Base-by-base conservation (phyloP, 2,888 invertebrate genomes). In the Hydraecia micacea region DNA sequence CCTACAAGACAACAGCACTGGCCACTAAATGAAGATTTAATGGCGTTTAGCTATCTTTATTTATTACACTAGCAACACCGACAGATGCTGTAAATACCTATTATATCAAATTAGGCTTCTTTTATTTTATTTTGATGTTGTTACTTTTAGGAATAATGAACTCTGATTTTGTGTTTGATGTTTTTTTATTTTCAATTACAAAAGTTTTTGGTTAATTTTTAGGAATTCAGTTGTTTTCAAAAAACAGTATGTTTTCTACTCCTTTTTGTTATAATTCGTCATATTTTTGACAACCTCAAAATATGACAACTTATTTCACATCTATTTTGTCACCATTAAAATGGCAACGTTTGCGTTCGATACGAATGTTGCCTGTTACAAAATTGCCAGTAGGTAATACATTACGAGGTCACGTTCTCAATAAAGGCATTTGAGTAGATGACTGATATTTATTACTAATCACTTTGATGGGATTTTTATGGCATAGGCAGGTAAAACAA, bases 1-100 rank as follows among this genome's bases (percentile, higher is more conserved):
- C 81, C 49, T 69, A 79, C 79, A 71, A 62, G 77, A 80, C 79
- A 77, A 67, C 82, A 73, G 80, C 76, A 74, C 68, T 80, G 75
- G 79, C 84, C 73, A 85, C 81, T 81, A 84, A 87, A 89, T 89
- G 89, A 89, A 89, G 88, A 89, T 88, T 87, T 88, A 89, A 86
- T 81, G 84, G 76, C 80, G 77, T 85, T 86, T 89, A 86, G 85
- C 69, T 87, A 86, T 83, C 86, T 89, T 86, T 88, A 88, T 88
- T 88, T 89, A 88, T 88, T 85, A 80, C 77, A 73, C 80, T 83
- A 46, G 84, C 42, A 80, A 80, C 80, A 83, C 68, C 66, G 71
- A 72, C 75, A 85, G 83, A 72, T 84, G 86, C 73, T 81, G 84
- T 86, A 87, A 84, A 85, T 89, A 87, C 89, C 25, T 85, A 84